Conservation (phyloP, 1,140 invertebrate genomes). For the Cotesia chilonis region DNA sequence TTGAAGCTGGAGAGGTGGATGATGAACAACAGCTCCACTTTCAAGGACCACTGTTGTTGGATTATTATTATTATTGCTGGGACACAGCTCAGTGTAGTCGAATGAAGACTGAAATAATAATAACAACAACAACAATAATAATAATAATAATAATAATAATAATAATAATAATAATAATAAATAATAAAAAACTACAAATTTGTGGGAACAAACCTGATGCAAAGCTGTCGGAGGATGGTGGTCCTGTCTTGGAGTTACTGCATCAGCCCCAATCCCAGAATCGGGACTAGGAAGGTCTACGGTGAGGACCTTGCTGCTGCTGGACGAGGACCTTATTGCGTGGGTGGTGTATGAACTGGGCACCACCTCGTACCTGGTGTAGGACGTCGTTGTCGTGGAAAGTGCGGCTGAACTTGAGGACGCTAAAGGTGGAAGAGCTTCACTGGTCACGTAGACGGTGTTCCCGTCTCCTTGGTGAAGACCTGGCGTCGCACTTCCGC, state of each 20-base stretch:
- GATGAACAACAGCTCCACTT: conserved; percentile 61
- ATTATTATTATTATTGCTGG: conserved; percentile 65
- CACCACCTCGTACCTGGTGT: conserved; percentile 64
- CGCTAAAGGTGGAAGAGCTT: conserved; percentile 58
- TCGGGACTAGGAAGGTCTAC: conserved; percentile 92
- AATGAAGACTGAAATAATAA: conserved; percentile 73
- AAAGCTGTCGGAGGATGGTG: conserved; percentile 69
- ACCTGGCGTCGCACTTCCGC: conserved; percentile 55
- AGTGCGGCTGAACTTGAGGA: conserved; percentile 62
- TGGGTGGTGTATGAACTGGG: conserved; percentile 62
- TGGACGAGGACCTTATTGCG: conserved; percentile 62
- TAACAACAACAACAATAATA: background rate
- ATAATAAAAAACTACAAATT: background rate
- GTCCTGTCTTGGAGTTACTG: conserved; percentile 88
- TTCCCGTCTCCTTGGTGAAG: conserved; percentile 57
- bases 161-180: background rate
- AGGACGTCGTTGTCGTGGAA: conserved; percentile 60
- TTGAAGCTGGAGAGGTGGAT: conserved; percentile 61
- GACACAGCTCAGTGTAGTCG: conserved; percentile 87
- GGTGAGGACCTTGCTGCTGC: conserved; percentile 78
- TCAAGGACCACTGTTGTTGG: conserved; percentile 61
- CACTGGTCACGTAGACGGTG: conserved; percentile 60
- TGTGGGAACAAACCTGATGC: conserved; percentile 78
- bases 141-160: conserved; percentile 27
- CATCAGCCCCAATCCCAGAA: conserved; percentile 89